Evolutionary conservation across 2,888 invertebrate genomes (phyloP).

Genomic region (Watsonalla cultraria): DNA sequence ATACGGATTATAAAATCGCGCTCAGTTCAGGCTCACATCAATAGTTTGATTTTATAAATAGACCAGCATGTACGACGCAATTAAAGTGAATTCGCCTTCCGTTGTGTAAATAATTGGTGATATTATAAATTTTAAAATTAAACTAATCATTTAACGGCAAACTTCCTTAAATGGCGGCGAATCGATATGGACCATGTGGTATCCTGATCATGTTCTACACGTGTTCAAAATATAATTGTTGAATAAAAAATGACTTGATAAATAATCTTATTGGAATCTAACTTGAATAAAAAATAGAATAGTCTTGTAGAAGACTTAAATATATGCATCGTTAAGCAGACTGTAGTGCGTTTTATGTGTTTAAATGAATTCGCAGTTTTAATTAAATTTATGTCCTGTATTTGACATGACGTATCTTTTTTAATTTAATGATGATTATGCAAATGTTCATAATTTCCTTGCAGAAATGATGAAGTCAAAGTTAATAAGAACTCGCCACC

Average conservation of each 20-base stretch:
- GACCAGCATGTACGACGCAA: no score
- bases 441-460: slow-evolving; percentile 30
- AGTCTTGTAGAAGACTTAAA: not conserved
- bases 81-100: no score
- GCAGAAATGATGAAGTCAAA: slow-evolving; percentile 73
- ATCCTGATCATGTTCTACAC: slow-evolving; percentile 3
- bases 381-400: no score
- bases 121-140: no score
- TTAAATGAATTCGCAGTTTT: no score
- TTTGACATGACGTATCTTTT: no score
- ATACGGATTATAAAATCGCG: not conserved
- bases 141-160: slow-evolving; percentile 32
- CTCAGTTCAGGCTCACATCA: not conserved
- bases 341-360: no score
- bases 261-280: not conserved
- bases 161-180: slow-evolving; percentile 46
- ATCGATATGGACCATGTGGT: slow-evolving; percentile 61
- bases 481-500: slow-evolving; percentile 44
- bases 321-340: no score
- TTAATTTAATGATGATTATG: not conserved
- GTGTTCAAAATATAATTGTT: not conserved
- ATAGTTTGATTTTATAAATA: no score
- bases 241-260: not conserved
- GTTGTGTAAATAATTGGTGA: no score
- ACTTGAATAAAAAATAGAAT: not conserved